Base-by-base conservation (phyloP, 2,113 vertebrate genomes). In the Chlorodrepanis virens region DNA sequence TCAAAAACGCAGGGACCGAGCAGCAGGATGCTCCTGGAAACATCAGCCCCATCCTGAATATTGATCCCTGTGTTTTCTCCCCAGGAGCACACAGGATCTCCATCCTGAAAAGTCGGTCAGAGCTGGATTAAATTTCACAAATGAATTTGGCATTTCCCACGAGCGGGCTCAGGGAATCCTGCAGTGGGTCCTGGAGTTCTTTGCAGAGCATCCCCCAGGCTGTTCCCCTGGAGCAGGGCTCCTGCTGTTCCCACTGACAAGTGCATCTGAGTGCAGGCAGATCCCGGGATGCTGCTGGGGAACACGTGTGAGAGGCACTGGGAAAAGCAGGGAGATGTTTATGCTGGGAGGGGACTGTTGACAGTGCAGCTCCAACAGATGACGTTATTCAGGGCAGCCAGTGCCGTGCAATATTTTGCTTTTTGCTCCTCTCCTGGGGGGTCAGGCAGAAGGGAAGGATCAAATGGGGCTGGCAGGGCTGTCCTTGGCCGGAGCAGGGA, bases 301-400 rank as follows among this genome's bases (percentile, higher is more conserved):
- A 92, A 60, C 76, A 54, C n/a, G 80, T 87, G 88, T 0, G 18
- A 44, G 91, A 79, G 69, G 91, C 91, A 4, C 5, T 84, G 93
- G 93, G 91, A 33, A 18, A 64, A 87, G 61, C 94, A 7, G 33
- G 87, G 94, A 17, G 19, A 85, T 93, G 70, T 80, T 96, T 57
- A 39, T 37, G 4, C 89, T 92, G 94, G 95, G 94, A 97, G 91
- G 93, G 87, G 89, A 65, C 91, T 85, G 91, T 76, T 77, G 93
- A 57, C 94, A 80, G 72, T 7, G 80, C 93, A 28, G 93, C 60
- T 77, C 89, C 7, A 83, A 15, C 83, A 35, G 91, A 18, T 87
- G 91, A 60, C 2, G 35, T 40, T 71, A 28, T 20, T 29, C 61
- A 24, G 83, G 59, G 72, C 93, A 49, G 93, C 45, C 89, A 5